phyloP scores from a whole-genome alignment of 1,140 invertebrate species.

The Orchesella cincta region DNA sequence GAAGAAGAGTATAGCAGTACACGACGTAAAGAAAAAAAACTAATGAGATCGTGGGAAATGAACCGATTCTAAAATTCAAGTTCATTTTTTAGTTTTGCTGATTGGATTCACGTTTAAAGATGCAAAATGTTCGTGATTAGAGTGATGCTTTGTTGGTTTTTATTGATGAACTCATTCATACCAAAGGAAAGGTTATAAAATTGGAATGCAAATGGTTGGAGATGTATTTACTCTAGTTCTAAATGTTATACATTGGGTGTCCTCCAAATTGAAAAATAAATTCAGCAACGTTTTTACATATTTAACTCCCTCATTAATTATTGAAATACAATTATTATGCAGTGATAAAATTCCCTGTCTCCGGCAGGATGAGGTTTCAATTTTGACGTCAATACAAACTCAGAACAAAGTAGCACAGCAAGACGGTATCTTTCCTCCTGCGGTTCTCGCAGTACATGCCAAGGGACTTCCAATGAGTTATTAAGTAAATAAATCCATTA shows the following conservation, averaged over 20 bases:
- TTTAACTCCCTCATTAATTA: not conserved
- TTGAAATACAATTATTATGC: not conserved
- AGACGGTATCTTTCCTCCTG: slow-evolving; percentile 11
- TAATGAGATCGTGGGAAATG: slow-evolving; percentile 29
- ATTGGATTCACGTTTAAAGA: not conserved
- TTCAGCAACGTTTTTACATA: not conserved
- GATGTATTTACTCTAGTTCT: not conserved
- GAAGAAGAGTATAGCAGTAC: no score
- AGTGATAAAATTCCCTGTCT: no score
- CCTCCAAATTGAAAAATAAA: not conserved
- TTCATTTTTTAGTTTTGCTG: not conserved
- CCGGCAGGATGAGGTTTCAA: no score
- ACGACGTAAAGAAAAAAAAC: no score
- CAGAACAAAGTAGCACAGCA: no score
- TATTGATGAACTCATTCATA: slow-evolving; percentile 8
- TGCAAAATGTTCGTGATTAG: not conserved
- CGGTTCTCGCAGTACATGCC: not conserved
- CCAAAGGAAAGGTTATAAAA: no score
- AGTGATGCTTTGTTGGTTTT: not conserved
- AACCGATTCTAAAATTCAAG: not conserved
- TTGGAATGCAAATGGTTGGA: no score
- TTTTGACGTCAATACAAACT: no score
- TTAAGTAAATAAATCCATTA: slow-evolving; percentile 28
- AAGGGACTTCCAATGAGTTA: slow-evolving; percentile 11
- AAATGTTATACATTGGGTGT: not conserved